Evolutionary conservation across 1,140 invertebrate genomes (phyloP), one percentile per base, ranked within the genome.

Genomic region (Ridgeia piscesae): DNA sequence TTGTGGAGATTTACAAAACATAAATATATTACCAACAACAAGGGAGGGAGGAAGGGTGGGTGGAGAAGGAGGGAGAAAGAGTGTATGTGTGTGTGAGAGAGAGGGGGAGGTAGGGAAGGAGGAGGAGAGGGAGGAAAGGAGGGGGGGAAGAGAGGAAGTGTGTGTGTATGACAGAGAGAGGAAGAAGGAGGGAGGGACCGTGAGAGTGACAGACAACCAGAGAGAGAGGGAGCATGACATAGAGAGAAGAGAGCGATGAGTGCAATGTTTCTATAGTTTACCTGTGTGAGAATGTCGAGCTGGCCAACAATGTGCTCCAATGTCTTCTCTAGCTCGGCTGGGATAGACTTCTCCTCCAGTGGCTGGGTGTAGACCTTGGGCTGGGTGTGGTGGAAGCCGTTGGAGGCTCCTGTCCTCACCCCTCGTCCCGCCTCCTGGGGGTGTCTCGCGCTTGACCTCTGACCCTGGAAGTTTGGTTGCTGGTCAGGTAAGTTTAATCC

Each of bases 301-400:
- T 96, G 96, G 21, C 95, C 94, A 14, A 96, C 95, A 90, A 96
- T 95, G 89, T 95, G 95, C 93, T 96, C 95, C 91, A 96, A 93
- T 34, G 95, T 96, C 48, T 94, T 94, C 6, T 94, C 93, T n/a
- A 96, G 92, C 92, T 94, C 93, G 35, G 94, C 93, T 0, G 95
- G 94, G 33, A 95, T 93, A 0, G 93, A 50, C 88, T 94, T 93
- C 14, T 93, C 92, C 91, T 95, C 95, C 42, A 94, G 91, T 21
- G 94, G 93, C 92, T 95, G 95, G 33, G 94, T 95, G 34, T 92
- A 93, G 17, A 93, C 33, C 27, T 33, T 58, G 21, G 93, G 31
- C 77, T 89, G 34, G n/a, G 91, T 33, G n/a, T 89, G 89, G 35
- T 91, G 33, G 34, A 58, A 48, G 91, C 58, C 58, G 17, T 77